phyloP scores from a whole-genome alignment of 2,888 invertebrate species.

The Nomada fucata region DNA sequence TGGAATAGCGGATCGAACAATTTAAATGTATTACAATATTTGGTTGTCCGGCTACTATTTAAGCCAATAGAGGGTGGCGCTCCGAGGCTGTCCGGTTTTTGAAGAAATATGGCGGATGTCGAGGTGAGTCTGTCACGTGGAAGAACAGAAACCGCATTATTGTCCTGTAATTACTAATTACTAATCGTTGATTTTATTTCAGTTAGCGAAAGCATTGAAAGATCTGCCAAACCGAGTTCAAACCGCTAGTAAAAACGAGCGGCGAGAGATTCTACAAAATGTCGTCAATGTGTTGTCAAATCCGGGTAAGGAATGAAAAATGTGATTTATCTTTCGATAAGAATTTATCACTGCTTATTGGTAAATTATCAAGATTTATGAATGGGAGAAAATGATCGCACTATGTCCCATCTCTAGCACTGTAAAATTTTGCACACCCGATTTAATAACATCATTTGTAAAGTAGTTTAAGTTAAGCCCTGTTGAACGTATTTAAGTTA shows the following conservation, averaged over 20 bases:
- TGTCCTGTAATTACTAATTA: conserved; percentile 50
- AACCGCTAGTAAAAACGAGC: conserved; percentile 89
- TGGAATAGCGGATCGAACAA: background rate
- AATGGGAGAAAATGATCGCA: background rate
- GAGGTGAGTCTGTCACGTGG: conserved; percentile 87
- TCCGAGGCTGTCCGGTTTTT: conserved; percentile 66
- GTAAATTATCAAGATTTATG: background rate
- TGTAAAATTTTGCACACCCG: background rate
- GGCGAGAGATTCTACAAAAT: conserved; percentile 88
- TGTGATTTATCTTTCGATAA: conserved; percentile 37
- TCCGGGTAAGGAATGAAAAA: conserved; percentile 87
- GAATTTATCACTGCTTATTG: background rate
- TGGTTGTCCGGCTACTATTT: conserved; percentile 14
- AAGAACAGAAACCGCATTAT: conserved; percentile 70
- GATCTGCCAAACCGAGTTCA: conserved; percentile 91
- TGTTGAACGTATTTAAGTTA: background rate
- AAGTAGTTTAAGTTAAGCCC: conserved; percentile 10
- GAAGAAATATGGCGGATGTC: conserved; percentile 88
- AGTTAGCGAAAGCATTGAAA: conserved; percentile 89
- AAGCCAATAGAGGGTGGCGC: conserved; percentile 53
- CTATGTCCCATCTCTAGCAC: background rate
- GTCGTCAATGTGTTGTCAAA: conserved; percentile 89
- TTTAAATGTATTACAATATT: conserved; percentile 32
- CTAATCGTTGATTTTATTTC: conserved; percentile 71
- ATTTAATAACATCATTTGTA: background rate